Evolutionary conservation across 1,140 invertebrate genomes (phyloP), one percentile per base, ranked within the genome.

Genomic region (Pissodes strobi): DNA sequence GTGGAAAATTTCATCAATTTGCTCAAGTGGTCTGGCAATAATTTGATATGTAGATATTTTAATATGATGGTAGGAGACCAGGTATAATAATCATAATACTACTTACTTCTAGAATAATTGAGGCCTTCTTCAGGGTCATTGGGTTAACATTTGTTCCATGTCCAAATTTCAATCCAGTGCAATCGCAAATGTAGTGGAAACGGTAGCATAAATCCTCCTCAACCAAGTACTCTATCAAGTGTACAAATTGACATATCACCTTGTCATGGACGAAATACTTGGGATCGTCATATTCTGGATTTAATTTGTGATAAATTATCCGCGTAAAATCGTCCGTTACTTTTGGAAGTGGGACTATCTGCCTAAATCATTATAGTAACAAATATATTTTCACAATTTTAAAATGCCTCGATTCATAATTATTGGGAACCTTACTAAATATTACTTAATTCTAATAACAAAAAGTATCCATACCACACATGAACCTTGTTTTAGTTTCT

Each of bases 231-330:
- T 61, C 64, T 5, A 55, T 12, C n/a, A 60, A 2, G 12, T 66
- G 48, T 12, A 22, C 10, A 67, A 65, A 55, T 73, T 72, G 56
- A 12, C 8, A 21, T 0, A 58, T 9, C 4, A 27, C 21, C 9
- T 43, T 21, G 18, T 58, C 63, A 37, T 51, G 25, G 4, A 17
- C n/a, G 22, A 65, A 65, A 2, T 51, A 18, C n/a, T 65, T 41
- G 15, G 83, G 81, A 27, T 27, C 25, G 63, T 83, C 82, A 1
- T 77, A 78, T 5, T 48, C 25, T n/a, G 34, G 25, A 37, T 60
- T 55, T 2, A 60, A 18, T 41, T 46, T 12, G 9, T n/a, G 3
- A 15, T 46, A 60, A 1, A 55, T 8, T 13, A 66, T 23, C 27
- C 57, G 9, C 6, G 38, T 15, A 10, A 21, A 34, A 13, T 61